A percentile compares a stretch with the other conserved stretches of the same genome.
Evolutionary conservation across 64 coral and sea anemone species (phyloP).

Genomic region (Stichodactyla mertensii): DNA sequence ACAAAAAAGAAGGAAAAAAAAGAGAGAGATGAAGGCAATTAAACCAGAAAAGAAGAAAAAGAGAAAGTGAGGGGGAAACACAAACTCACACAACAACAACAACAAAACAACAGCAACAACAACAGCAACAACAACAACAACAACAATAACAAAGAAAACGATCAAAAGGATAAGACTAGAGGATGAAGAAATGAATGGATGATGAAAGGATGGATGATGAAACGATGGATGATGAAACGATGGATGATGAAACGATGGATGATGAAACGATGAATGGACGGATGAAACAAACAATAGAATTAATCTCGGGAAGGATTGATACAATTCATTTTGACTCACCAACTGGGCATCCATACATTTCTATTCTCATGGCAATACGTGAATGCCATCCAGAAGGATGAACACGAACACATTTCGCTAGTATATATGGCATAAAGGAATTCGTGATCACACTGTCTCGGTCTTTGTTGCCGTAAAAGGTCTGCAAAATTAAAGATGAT

Average conservation of each 20-base stretch:
- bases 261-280: too few relatives aligned
- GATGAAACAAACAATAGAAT: too few relatives aligned
- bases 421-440: slow-evolving; percentile 42
- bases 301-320: too few relatives aligned
- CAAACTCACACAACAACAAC: too few relatives aligned
- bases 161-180: not conserved
- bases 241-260: too few relatives aligned
- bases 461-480: slow-evolving; percentile 65
- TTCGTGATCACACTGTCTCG: slow-evolving; percentile 54
- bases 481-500: slow-evolving; percentile 25
- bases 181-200: not conserved
- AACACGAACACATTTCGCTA: slow-evolving; percentile 60
- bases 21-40: too few relatives aligned
- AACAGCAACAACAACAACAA: too few relatives aligned
- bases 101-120: too few relatives aligned
- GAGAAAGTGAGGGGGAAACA: not conserved
- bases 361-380: slow-evolving; percentile 60
- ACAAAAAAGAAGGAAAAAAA: not conserved
- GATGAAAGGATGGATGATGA: too few relatives aligned
- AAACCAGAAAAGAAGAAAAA: not conserved
- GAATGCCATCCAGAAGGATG: slow-evolving; percentile 73
- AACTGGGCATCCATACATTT: slow-evolving; percentile 63
- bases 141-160: too few relatives aligned
- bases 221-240: not conserved
- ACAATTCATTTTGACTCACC: slow-evolving; percentile 27